Percentiles rank a stretch among this genome's conserved stretches.
These are phyloP conservation scores for Phyllotis vaccarum DNA, from an alignment of 2,797 vertebrate species.

Conservation along the genomic window DNA sequence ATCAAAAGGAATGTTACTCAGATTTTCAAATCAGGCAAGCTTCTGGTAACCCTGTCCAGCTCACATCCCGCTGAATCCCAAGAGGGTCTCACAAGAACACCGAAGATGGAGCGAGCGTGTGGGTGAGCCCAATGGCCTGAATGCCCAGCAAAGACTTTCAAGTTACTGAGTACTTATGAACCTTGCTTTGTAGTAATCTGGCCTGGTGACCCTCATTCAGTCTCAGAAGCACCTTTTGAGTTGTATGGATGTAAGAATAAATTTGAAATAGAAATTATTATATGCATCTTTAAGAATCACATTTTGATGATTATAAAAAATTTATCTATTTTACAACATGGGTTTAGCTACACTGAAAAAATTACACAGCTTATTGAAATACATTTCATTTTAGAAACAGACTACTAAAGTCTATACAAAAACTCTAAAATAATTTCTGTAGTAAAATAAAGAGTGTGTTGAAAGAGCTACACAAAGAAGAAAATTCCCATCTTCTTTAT, in stretches of 20 bases:
- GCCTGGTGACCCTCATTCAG: slow-evolving; percentile 79
- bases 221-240: slow-evolving; percentile 88
- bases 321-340: slow-evolving; percentile 91
- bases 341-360: slow-evolving; percentile 92
- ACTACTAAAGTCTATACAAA: slow-evolving; percentile 92
- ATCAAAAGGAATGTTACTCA: slow-evolving; percentile 17
- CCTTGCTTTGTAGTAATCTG: slow-evolving; percentile 75
- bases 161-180: slow-evolving; percentile 73
- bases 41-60: background rate
- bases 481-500: slow-evolving; percentile 82
- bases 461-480: slow-evolving; percentile 90
- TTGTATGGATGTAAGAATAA: slow-evolving; percentile 86
- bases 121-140: slow-evolving; percentile 51
- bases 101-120: background rate
- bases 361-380: slow-evolving; percentile 91
- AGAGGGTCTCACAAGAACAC: background rate
- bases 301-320: slow-evolving; percentile 90
- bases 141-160: slow-evolving; percentile 53
- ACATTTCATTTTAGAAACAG: slow-evolving; percentile 91
- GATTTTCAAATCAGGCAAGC: background rate
- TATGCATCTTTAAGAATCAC: slow-evolving; percentile 90
- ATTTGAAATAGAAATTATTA: slow-evolving; percentile 88
- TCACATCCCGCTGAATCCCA: slow-evolving; percentile 49
- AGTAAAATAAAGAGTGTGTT: slow-evolving; percentile 92
- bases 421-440: slow-evolving; percentile 93